These are phyloP conservation scores for Neoaliturus tenellus DNA, from an alignment of 2,888 invertebrate genomes.

Conservation along the genomic window DNA sequence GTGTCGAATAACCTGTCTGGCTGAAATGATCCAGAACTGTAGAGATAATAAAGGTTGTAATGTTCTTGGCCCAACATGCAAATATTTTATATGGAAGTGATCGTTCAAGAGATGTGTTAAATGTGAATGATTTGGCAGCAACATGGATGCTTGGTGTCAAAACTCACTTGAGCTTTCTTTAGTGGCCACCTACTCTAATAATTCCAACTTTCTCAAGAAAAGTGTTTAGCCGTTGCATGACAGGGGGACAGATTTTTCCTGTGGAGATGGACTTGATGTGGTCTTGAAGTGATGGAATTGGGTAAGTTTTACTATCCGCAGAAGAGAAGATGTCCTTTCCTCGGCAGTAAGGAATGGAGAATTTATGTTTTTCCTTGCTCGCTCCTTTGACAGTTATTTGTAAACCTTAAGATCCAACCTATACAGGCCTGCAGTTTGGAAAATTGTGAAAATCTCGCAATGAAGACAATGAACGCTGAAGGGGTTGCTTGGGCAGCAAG, in stretches of 20 bases:
- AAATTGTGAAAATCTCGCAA: too few species aligned
- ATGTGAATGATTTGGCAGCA: slow-evolving; percentile 57
- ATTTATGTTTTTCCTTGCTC: slow-evolving; percentile 33
- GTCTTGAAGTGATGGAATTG: slow-evolving; percentile 34
- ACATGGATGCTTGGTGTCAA: too few species aligned
- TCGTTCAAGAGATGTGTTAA: slow-evolving; percentile 51
- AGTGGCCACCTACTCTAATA: slow-evolving; percentile 60
- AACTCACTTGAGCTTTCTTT: slow-evolving; percentile 2
- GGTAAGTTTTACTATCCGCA: neutral
- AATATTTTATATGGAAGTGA: too few species aligned
- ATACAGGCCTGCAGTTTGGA: slow-evolving; percentile 15
- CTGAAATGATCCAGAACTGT: too few species aligned
- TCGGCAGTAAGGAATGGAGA: too few species aligned
- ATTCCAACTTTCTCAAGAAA: neutral
- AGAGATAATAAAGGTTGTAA: too few species aligned
- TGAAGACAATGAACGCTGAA: too few species aligned
- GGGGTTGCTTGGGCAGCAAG: too few species aligned
- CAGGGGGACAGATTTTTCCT: neutral
- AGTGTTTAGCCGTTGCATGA: too few species aligned
- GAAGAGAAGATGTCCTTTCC: neutral
- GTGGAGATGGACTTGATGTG: neutral
- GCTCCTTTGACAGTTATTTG: neutral
- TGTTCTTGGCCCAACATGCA: too few species aligned
- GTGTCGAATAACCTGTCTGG: too few species aligned
- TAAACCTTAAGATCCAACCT: slow-evolving; percentile 42